Conservation (phyloP, 2,888 invertebrate genomes). For the Dexiosoma caninum region DNA sequence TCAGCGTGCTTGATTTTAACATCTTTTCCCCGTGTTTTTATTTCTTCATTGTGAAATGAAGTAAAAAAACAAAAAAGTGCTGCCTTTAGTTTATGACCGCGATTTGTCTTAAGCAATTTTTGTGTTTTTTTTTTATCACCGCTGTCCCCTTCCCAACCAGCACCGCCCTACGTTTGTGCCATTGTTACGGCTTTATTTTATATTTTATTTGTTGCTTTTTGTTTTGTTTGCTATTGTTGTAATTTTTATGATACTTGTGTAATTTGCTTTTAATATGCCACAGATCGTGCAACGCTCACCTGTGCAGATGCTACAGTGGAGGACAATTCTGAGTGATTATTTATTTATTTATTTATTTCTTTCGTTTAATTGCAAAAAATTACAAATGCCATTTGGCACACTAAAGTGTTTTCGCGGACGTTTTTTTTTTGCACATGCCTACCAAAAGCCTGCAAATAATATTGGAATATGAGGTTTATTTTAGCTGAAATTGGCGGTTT, state of each 20-base stretch:
- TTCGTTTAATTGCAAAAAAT: no score
- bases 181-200: slow-evolving; percentile 12
- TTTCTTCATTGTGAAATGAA: slow-evolving; percentile 31
- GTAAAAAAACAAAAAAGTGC: slow-evolving; percentile 31
- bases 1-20: slow-evolving; percentile 1
- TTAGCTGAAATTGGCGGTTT: no score
- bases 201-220: slow-evolving; percentile 31
- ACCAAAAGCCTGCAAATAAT: no score
- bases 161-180: no score
- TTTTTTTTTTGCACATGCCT: no score
- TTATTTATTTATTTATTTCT: no score
- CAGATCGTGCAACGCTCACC: neutral
- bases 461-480: no score
- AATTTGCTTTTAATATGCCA: slow-evolving; percentile 46
- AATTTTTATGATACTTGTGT: slow-evolving; percentile 59
- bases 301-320: neutral
- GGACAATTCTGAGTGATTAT: no score
- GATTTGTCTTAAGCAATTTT: slow-evolving; percentile 61
- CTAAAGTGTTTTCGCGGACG: no score
- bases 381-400: no score
- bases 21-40: neutral
- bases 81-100: slow-evolving; percentile 65
- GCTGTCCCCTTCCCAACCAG: neutral
- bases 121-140: neutral
- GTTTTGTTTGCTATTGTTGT: slow-evolving; percentile 50